phyloP scores from a whole-genome alignment of 1,140 invertebrate species.

The Drosophila hydei region DNA sequence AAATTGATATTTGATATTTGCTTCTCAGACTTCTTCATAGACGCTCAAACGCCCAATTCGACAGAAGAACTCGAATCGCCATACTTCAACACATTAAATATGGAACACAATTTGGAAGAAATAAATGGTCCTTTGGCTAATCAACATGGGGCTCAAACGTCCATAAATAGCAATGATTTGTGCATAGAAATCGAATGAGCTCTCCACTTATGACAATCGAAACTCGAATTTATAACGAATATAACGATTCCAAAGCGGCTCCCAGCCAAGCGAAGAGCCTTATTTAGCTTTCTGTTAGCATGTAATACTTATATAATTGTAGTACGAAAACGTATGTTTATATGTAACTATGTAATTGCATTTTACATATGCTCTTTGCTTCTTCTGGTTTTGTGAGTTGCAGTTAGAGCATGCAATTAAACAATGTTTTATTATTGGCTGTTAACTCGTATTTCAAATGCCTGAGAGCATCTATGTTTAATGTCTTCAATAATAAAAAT shows the following conservation, averaged over 20 bases:
- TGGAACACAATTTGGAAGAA: constrained; percentile 10
- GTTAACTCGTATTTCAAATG: constrained; percentile 15
- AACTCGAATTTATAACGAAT: constrained; percentile 37
- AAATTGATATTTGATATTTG: too few species aligned
- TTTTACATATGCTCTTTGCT: constrained; percentile 28
- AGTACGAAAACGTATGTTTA: constrained; percentile 39
- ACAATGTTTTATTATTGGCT: constrained; percentile 18
- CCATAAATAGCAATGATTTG: constrained; percentile 34
- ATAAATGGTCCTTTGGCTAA: constrained; percentile 6
- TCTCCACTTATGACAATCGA: constrained; percentile 22
- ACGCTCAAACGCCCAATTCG: constrained; percentile 55
- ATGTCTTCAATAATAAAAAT: constrained; percentile 28
- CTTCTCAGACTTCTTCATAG: constrained; percentile 66
- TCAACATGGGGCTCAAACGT: constrained; percentile 14
- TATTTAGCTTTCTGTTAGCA: constrained; percentile 40
- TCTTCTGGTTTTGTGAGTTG: constrained; percentile 7
- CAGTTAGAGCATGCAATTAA: constrained; percentile 7
- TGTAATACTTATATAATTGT: constrained; percentile 36
- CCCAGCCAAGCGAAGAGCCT: constrained; percentile 43
- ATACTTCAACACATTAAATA: constrained; percentile 26
- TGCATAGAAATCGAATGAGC: constrained; percentile 43
- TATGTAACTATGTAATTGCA: constrained; percentile 33
- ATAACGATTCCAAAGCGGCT: constrained; percentile 50
- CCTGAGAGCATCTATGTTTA: constrained; percentile 7
- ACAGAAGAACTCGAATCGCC: constrained; percentile 7